Evolutionary conservation across 2,113 vertebrate species (phyloP).

Genomic region (Daphoenositta chrysoptera): DNA sequence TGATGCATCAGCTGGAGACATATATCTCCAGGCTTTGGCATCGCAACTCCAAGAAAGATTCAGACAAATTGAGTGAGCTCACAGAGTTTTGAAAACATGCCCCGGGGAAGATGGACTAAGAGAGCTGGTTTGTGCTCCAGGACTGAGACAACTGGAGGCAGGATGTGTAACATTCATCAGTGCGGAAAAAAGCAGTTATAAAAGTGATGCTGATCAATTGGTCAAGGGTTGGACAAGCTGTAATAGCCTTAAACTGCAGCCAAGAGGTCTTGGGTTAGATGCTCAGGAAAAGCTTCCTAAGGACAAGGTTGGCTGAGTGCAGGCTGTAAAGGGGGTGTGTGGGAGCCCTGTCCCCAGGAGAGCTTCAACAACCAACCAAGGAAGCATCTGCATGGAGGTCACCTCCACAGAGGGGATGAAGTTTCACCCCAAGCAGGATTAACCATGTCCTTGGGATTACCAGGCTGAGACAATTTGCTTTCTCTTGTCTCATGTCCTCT

Average conservation of each 20-base stretch:
- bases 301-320: not conserved
- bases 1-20: not conserved
- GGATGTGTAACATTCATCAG: not conserved
- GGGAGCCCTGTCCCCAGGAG: not conserved
- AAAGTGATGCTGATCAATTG: not conserved
- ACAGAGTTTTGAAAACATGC: conserved; percentile 32
- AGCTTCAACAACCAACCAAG: not conserved
- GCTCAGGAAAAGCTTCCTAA: not conserved
- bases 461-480: not conserved
- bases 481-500: not conserved
- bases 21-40: conserved; percentile 1
- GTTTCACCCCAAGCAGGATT: not conserved
- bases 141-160: not conserved
- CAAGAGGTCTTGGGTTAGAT: not conserved
- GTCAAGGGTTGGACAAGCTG: not conserved
- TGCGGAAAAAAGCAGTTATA: not conserved
- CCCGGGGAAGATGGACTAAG: conserved; percentile 8
- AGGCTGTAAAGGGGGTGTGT: not conserved
- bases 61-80: conserved; percentile 30
- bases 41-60: not conserved
- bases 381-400: not conserved
- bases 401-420: not conserved
- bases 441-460: not conserved
- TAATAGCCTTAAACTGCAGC: conserved; percentile 22
- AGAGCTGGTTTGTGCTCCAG: not conserved